Percentiles rank a stretch among this genome's conserved stretches.
phyloP scores from a whole-genome alignment of 2,797 vertebrate species.

The Eupleurogrammus muticus region DNA sequence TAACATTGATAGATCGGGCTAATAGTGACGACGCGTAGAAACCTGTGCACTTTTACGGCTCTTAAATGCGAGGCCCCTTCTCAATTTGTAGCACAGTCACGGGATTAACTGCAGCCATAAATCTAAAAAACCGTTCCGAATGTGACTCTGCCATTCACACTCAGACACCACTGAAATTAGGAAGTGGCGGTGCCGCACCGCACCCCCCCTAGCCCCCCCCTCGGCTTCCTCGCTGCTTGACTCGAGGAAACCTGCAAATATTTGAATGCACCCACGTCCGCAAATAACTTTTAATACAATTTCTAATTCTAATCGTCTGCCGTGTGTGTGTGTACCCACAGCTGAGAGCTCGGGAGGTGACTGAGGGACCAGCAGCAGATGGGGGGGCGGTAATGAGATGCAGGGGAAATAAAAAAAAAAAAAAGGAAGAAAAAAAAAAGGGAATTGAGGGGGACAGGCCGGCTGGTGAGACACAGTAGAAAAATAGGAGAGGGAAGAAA shows the following conservation, averaged over 20 bases:
- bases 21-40: conserved; percentile 66
- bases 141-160: conserved; percentile 57
- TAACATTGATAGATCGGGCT: conserved; percentile 74
- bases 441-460: conserved; percentile 70
- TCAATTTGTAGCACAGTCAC: conserved; percentile 62
- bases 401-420: conserved; percentile 54
- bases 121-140: conserved; percentile 65
- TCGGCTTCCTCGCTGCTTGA: conserved; percentile 30
- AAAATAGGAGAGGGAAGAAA: conserved; percentile 71
- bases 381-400: conserved; percentile 76
- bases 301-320: conserved; percentile 64
- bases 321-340: conserved; percentile 42
- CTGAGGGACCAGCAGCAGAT: conserved; percentile 71
- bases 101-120: conserved; percentile 73
- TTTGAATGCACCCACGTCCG: conserved; percentile 46
- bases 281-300: conserved; percentile 45
- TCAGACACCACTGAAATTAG: conserved; percentile 55
- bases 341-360: conserved; percentile 57
- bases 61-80: conserved; percentile 61
- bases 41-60: conserved; percentile 45
- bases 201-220: conserved; percentile 31
- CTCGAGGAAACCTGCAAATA: conserved; percentile 51
- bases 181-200: conserved; percentile 33
- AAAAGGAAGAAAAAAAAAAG: conserved; percentile 52
- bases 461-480: conserved; percentile 66